Base-by-base conservation (phyloP, 1,140 invertebrate species). In the Saccostrea echinata region DNA sequence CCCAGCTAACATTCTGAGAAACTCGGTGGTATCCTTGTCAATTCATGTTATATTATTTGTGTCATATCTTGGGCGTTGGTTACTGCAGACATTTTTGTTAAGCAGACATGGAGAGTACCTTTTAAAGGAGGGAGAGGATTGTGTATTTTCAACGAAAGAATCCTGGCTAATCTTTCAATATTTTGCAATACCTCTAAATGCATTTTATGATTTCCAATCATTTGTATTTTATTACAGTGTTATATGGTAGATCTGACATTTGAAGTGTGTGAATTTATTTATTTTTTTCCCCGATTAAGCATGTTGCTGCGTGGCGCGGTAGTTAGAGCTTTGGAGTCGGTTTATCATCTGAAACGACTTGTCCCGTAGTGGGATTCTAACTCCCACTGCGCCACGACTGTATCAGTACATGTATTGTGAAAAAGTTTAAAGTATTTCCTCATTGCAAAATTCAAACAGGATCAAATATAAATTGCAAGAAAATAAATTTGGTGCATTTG, bases 171-270 rank as follows among this genome's bases (percentile, higher is more conserved):
- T 30, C 13, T 13, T 30, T 24, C 68, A 76, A 16, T 76, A 76
- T 76, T 76, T 76, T 27, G 1, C 16, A 13, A 76, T 76, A 30
- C 68, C 68, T 76, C 13, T 76, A 12, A 76, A 76, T 76, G 68
- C 68, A 18, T 76, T 76, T 76, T 76, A 76, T 33, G 68, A 76
- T 76, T 76, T 76, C 27, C 68, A 76, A 30, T 76, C 68, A 33
- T 76, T 76, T 76, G 68, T 30, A 35, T 76, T 30, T 76, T 76
- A 76, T 76, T 76, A 76, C 13, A 33, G 68, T 76, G 27, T 16
- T 3, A 76, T 76, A 76, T 76, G 68, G 68, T 76, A 76, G 16
- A 35, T 30, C 6, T 43, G 43, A 43, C 43, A 16, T 4, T 30
- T 21, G 55, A 61, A 6, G 21, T 18, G 55, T 21, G 16, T 61